phyloP scores from a whole-genome alignment of 2,797 vertebrate species.

The Carduelis carduelis region DNA sequence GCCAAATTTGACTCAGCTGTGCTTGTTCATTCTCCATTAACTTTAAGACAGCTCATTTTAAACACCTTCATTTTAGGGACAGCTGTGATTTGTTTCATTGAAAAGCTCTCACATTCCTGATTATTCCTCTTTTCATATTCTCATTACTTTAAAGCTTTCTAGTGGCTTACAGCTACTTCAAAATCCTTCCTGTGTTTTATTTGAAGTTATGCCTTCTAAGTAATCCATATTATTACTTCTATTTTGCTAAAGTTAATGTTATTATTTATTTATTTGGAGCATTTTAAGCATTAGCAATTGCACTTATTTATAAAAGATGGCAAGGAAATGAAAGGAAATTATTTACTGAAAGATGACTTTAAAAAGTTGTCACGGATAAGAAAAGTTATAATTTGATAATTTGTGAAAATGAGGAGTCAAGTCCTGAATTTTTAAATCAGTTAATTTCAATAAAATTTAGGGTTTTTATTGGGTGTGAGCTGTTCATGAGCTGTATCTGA shows the following conservation, averaged over 20 bases:
- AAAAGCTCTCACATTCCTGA: not conserved
- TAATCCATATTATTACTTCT: not conserved
- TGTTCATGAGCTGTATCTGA: not conserved
- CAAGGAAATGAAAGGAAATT: not conserved
- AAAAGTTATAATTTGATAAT: not conserved
- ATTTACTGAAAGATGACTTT: not conserved
- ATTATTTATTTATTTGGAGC: not conserved
- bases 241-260: not conserved
- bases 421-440: not conserved
- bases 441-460: not conserved
- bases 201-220: not conserved
- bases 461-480: not conserved
- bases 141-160: not conserved
- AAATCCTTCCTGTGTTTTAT: not conserved
- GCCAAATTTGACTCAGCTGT: not conserved
- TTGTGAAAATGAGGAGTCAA: not conserved
- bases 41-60: not conserved
- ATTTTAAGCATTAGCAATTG: not conserved
- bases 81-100: conserved; percentile 1
- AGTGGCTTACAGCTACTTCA: not conserved
- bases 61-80: not conserved
- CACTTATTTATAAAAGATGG: not conserved
- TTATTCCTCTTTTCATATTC: not conserved
- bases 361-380: not conserved
- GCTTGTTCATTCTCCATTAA: not conserved